A percentile compares a stretch with the other conserved stretches of the same genome.
These are phyloP conservation scores for Australoheros facetus DNA, from an alignment of 2,797 vertebrate genomes.

Conservation along the genomic window DNA sequence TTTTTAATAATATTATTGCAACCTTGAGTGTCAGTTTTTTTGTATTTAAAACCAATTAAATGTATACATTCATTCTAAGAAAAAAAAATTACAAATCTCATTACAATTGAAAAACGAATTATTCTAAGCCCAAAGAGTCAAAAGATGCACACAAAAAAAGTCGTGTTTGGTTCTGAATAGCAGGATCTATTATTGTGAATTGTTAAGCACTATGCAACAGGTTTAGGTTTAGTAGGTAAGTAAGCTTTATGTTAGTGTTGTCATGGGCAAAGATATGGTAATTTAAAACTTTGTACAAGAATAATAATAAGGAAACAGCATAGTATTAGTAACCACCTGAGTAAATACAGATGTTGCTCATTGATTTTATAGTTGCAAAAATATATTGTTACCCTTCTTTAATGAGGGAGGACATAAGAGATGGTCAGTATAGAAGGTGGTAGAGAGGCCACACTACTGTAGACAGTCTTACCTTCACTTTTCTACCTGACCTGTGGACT, in stretches of 20 bases:
- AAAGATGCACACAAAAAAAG: slow-evolving; percentile 79
- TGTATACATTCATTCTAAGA: slow-evolving; percentile 6
- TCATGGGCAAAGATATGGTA: background rate
- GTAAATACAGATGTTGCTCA: slow-evolving; percentile 14
- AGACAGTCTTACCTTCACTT: slow-evolving; percentile 81
- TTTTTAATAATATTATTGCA: background rate
- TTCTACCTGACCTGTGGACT: slow-evolving; percentile 78
- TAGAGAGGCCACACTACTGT: slow-evolving; percentile 71
- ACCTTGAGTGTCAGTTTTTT: background rate
- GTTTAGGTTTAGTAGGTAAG: slow-evolving; percentile 23
- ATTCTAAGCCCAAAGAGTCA: slow-evolving; percentile 38
- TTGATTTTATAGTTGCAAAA: slow-evolving; percentile 24
- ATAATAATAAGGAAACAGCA: slow-evolving; percentile 12
- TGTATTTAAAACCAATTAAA: slow-evolving; percentile 38
- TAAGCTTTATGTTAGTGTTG: slow-evolving; percentile 45
- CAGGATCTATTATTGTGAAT: slow-evolving; percentile 91
- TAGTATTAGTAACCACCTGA: slow-evolving; percentile 22
- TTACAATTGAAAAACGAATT: slow-evolving; percentile 32
- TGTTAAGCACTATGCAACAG: slow-evolving; percentile 46
- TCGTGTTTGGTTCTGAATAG: slow-evolving; percentile 86
- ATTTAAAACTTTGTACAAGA: slow-evolving; percentile 16
- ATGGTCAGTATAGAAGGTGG: slow-evolving; percentile 69
- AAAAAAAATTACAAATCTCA: slow-evolving; percentile 24
- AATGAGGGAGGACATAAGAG: slow-evolving; percentile 62
- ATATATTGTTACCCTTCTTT: slow-evolving; percentile 45